These are phyloP conservation scores for Halcyon badia DNA, from an alignment of 2,797 vertebrate species.

Conservation along the genomic window DNA sequence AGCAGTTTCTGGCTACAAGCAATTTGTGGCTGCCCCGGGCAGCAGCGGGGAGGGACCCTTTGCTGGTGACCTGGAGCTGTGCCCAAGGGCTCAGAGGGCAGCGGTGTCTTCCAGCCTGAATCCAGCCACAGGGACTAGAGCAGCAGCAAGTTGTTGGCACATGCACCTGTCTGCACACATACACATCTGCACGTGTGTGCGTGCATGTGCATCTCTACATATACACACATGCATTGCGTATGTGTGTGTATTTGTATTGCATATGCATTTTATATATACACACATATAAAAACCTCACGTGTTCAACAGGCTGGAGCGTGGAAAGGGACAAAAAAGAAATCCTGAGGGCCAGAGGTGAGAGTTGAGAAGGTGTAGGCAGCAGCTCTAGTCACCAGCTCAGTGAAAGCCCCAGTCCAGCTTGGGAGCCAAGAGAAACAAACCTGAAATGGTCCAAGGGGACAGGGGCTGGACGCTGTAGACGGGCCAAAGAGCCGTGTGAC, in stretches of 20 bases:
- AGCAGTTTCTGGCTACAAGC: background rate
- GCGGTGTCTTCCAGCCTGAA: background rate
- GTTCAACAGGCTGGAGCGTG: background rate
- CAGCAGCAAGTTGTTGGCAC: background rate
- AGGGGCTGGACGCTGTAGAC: background rate
- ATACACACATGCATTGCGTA: too few relatives aligned
- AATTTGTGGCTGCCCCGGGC: background rate
- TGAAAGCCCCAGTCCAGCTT: background rate
- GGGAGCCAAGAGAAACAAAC: background rate
- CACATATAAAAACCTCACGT: background rate
- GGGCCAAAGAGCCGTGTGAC: rapidly evolving
- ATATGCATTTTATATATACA: background rate
- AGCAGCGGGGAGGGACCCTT: rapidly evolving
- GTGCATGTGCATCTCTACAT: background rate
- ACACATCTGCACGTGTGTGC: background rate
- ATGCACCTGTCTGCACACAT: rapidly evolving
- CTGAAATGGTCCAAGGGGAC: background rate
- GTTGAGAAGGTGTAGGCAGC: background rate
- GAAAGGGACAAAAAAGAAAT: background rate
- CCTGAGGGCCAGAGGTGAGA: background rate
- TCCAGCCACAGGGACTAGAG: background rate
- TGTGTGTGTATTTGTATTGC: background rate
- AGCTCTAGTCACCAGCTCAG: background rate
- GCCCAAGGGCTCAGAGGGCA: background rate
- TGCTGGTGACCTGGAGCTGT: background rate